phyloP scores from a whole-genome alignment of 92 coral and sea anemone species.

The Bergia sp. region DNA sequence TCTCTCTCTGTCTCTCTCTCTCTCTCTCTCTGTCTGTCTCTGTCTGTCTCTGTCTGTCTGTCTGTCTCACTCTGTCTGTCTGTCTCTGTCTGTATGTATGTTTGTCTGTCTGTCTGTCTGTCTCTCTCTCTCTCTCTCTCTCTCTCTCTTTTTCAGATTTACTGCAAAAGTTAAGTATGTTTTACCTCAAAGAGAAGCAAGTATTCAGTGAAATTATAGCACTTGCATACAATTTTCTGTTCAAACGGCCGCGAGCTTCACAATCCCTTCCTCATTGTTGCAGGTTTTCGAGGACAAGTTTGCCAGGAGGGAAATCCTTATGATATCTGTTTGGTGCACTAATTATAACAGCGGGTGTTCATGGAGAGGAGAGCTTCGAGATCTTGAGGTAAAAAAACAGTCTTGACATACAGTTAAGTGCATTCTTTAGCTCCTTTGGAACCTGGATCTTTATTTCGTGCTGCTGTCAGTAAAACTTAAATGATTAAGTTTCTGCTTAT shows the following conservation, averaged over 20 bases:
- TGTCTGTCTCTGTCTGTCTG: too few species aligned
- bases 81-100: too few species aligned
- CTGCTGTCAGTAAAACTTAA: too few species aligned
- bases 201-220: too few species aligned
- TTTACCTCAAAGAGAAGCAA: neutral
- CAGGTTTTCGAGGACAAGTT: conserved; percentile 55
- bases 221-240: neutral
- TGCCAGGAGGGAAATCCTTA: conserved; percentile 54
- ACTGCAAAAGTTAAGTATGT: neutral
- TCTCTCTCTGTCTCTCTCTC: too few species aligned
- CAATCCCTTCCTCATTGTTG: neutral
- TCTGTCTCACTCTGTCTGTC: too few species aligned
- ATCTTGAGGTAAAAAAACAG: conserved; percentile 38
- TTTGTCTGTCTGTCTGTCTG: too few species aligned
- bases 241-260: neutral
- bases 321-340: conserved; percentile 50
- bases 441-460: too few species aligned
- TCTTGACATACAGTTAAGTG: neutral
- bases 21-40: too few species aligned
- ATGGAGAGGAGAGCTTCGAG: conserved; percentile 49
- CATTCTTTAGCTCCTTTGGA: too few species aligned
- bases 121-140: too few species aligned
- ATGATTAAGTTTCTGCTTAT: too few species aligned
- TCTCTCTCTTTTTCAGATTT: neutral
- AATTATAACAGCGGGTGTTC: conserved; percentile 45